Evolutionary conservation across 2,113 vertebrate genomes (phyloP).

Genomic region (Nansenia antarctica): DNA sequence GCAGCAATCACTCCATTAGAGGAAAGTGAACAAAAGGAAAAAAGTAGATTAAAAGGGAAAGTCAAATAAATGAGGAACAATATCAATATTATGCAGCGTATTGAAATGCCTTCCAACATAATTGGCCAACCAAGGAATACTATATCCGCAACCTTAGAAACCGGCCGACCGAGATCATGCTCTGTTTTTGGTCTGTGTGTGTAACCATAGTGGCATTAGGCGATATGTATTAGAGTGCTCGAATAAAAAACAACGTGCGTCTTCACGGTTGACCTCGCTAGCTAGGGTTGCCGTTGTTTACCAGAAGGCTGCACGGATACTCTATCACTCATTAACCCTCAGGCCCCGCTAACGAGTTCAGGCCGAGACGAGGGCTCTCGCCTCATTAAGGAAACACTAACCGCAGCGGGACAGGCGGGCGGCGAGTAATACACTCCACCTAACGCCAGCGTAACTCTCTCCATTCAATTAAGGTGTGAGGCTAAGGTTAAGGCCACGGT

Average conservation of each 20-base stretch:
- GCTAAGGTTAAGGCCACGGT: slow-evolving; percentile 36
- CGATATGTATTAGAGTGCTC: background rate
- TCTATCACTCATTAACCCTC: slow-evolving; percentile 62
- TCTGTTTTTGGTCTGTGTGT: too few relatives aligned
- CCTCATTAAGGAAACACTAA: slow-evolving; percentile 62
- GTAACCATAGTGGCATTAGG: background rate
- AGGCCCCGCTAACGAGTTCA: slow-evolving; percentile 57
- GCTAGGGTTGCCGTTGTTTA: slow-evolving; percentile 53
- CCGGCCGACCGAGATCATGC: background rate
- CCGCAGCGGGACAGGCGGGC: slow-evolving; percentile 23
- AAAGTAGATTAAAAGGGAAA: background rate
- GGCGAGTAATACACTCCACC: slow-evolving; percentile 46
- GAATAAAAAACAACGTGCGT: background rate
- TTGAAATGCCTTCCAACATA: background rate
- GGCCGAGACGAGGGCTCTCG: slow-evolving; percentile 38
- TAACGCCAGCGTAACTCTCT: background rate
- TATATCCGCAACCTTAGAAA: background rate
- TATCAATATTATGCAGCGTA: background rate
- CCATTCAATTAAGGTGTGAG: slow-evolving; percentile 45
- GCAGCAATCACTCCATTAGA: background rate
- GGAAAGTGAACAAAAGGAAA: background rate
- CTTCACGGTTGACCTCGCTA: slow-evolving; percentile 8
- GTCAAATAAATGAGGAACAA: background rate
- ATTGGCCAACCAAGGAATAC: background rate
- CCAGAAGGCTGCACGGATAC: slow-evolving; percentile 33